Evolutionary conservation across 2,888 invertebrate species (phyloP), one percentile per base, ranked within the genome.

Genomic region (Byasa hedistus): DNA sequence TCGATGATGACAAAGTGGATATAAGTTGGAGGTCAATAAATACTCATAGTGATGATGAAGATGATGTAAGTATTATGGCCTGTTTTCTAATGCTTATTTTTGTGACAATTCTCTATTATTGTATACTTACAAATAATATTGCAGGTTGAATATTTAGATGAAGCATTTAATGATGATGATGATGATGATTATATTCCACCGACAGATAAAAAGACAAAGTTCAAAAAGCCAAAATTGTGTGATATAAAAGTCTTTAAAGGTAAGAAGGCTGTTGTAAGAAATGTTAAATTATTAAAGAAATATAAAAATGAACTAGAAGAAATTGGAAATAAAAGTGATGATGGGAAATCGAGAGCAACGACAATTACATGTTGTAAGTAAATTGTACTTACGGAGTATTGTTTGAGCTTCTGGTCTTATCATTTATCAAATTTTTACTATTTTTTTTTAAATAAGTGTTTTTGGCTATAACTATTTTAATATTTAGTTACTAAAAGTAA

Each of bases 301-400:
- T 70, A 81, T 12, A 85, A 81, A 75, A 81, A 84, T 65, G 84
- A 85, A 22, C 60, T 67, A 27, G 75, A 74, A 55, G 77, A 73
- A 69, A 76, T 75, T 57, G 70, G 72, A 36, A 69, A 63, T 57
- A 75, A 69, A 69, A 72, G 66, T 70, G 78, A 78, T 70, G 81
- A 80, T 23, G 73, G 71, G 48, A 85, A 80, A 76, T 69, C 79
- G 54, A 83, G 80, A 71, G 69, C 89, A 66, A 89, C 89, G n/a
- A 87, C 86, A 66, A 90, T 91, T 62, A 91, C 91, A 59, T 91
- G 91, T 72, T 91, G 91, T 91, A 79, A 85, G 91, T 86, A 12
- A 36, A 15, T 36, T 56, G 44, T 55, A 24, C 54, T 48, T 24
- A 36, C 24, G 54, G 4, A 24, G 15, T 78, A 15, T 22, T 15